Evolutionary conservation across 1,140 invertebrate genomes (phyloP).

Genomic region (Diorhabda sublineata): DNA sequence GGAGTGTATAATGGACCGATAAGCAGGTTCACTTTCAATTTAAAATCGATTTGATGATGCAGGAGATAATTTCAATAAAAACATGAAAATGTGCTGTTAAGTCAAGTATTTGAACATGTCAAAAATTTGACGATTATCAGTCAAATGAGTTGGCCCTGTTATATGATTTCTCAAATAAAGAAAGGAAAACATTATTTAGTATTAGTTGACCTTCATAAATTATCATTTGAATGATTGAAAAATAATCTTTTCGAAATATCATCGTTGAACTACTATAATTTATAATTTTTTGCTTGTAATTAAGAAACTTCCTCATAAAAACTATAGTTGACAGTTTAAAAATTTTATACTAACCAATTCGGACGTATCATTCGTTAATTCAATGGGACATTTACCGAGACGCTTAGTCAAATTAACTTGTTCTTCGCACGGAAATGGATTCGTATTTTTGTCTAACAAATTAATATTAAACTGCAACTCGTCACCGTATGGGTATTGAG

Average conservation of each 20-base stretch:
- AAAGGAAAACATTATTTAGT: background rate
- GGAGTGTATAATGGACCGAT: too few species aligned
- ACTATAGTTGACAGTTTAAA: background rate
- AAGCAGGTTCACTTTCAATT: too few species aligned
- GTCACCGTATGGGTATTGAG: conserved; percentile 11
- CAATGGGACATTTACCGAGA: conserved; percentile 9
- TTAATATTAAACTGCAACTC: conserved; percentile 9
- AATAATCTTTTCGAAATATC: background rate
- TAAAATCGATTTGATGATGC: too few species aligned
- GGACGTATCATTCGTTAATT: conserved; percentile 4
- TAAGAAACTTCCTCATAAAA: background rate
- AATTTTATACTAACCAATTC: background rate
- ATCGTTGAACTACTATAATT: background rate
- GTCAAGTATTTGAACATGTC: too few species aligned
- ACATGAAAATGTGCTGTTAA: too few species aligned
- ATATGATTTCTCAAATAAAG: too few species aligned
- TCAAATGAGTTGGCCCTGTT: too few species aligned
- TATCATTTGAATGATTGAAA: background rate
- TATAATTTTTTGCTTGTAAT: background rate
- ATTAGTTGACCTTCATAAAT: background rate
- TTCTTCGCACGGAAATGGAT: conserved; percentile 4
- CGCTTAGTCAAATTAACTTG: background rate
- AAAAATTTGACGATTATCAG: too few species aligned
- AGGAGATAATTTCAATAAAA: too few species aligned
- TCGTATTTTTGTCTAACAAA: conserved; percentile 9